Evolutionary conservation across 2,888 invertebrate genomes (phyloP).

Genomic region (Tholera decimalis): DNA sequence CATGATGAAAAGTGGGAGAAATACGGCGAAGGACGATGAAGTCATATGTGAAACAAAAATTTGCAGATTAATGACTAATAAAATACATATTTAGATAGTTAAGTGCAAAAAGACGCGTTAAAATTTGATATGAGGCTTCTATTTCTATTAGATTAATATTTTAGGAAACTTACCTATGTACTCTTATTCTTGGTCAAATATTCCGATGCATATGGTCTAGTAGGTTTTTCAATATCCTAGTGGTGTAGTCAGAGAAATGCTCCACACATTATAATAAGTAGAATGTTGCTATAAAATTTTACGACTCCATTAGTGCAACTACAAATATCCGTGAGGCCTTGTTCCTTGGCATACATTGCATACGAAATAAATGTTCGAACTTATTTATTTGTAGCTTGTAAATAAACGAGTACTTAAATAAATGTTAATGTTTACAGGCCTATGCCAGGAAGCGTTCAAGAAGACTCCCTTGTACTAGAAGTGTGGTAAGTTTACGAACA

Average conservation of each 20-base stretch:
- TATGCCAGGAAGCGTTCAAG: constrained; percentile 93
- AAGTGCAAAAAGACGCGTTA: constrained; percentile 7
- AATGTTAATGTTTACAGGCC: constrained; percentile 91
- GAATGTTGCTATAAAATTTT: constrained; percentile 46
- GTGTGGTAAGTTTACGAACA: constrained; percentile 92
- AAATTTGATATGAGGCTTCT: neutral
- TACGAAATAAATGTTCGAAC: constrained; percentile 11
- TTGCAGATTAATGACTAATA: constrained; percentile 35
- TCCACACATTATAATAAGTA: constrained; percentile 35
- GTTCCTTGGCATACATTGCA: constrained; percentile 63
- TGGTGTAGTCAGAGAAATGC: constrained; percentile 42
- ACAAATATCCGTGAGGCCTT: constrained; percentile 59
- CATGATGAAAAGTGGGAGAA: constrained; percentile 35
- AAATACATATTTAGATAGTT: constrained; percentile 32
- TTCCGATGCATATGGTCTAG: constrained; percentile 16
- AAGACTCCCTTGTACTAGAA: constrained; percentile 95
- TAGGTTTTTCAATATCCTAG: constrained; percentile 23
- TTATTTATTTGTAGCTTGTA: constrained; percentile 30
- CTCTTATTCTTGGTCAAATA: constrained; percentile 1
- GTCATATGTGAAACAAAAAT: constrained; percentile 46
- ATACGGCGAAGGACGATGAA: constrained; percentile 36
- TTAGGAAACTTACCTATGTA: no score
- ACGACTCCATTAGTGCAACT: constrained; percentile 59
- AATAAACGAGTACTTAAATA: constrained; percentile 25
- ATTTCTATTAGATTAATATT: constrained; percentile 2